Base-by-base conservation (phyloP, 2,113 vertebrate genomes). In the Tonatia bakeri region DNA sequence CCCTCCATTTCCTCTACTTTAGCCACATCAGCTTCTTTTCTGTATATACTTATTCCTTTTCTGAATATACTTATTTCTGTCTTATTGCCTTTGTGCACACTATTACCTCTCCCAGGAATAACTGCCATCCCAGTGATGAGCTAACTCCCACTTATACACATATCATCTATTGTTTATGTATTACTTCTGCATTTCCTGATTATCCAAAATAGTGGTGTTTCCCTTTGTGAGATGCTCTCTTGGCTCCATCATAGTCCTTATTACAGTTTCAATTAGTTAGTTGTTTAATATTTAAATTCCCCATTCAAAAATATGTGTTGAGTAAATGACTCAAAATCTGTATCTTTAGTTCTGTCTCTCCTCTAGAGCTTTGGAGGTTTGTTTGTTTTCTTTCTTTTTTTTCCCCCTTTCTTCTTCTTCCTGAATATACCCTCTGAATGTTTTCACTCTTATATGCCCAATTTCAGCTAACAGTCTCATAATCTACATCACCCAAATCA, bases 201-300 rank as follows among this genome's bases (percentile, higher is more conserved):
- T 52, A 38, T 85, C 70, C 20, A 73, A 54, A 56, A 56, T 19
- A 77, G 47, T 50, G 52, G 82, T 22, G 2, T 22, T 70, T 15
- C 40, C 22, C 9, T 7, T 3, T 50, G 1, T 40, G 45, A 88
- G 7, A 36, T 90, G 13, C 36, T 81, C 26, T 72, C 7, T 45
- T 75, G 84, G 36, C n/a, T 15, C 16, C 17, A 77, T 26, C n/a
- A 70, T 5, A 40, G 22, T 24, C n/a, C 14, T 85, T 75, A 85
- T 28, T 73, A 81, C 1, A 80, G 50, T 26, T 80, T 4, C n/a
- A 75, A 13, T 80, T 73, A 76, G n/a, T 56, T 82, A 69, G 4
- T 69, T 75, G 6, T 59, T 90, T 84, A 77, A 56, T 87, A 92
- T 88, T 94, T 88, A 79, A 90, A 91, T 33, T 79, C 43, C 10